phyloP scores from a whole-genome alignment of 2,797 vertebrate species.

The Muscicapa striata region DNA sequence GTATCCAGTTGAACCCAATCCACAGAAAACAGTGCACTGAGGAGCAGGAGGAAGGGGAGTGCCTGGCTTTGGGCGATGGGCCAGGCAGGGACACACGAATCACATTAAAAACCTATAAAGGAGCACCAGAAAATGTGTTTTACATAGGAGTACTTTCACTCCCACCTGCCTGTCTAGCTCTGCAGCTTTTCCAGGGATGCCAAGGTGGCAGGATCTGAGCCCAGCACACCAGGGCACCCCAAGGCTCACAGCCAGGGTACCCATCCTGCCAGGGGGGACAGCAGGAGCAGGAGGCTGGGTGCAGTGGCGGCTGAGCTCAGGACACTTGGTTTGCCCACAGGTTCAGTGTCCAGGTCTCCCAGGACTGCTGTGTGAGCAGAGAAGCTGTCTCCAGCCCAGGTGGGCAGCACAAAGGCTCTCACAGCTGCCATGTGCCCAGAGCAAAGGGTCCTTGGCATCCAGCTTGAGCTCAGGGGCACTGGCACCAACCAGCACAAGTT shows the following conservation, averaged over 20 bases:
- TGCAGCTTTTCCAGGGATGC: neutral
- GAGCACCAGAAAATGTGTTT: neutral
- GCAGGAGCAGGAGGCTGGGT: neutral
- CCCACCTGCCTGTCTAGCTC: neutral
- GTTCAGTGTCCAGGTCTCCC: neutral
- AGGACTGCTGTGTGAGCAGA: neutral
- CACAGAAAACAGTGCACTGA: neutral
- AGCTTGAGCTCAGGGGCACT: neutral
- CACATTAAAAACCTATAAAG: neutral
- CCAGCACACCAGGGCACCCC: fast-evolving
- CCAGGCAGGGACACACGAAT: neutral
- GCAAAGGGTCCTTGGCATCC: neutral
- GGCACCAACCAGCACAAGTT: neutral
- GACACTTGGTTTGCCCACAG: neutral
- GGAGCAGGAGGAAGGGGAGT: neutral
- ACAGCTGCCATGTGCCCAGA: fast-evolving
- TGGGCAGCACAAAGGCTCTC: neutral
- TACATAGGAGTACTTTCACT: neutral
- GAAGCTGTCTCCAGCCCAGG: neutral
- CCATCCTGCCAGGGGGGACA: neutral
- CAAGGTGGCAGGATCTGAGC: neutral
- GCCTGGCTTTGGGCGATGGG: neutral
- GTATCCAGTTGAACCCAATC: neutral
- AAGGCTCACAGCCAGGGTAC: fast-evolving
- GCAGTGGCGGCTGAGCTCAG: neutral